Conservation (phyloP, 2,797 vertebrate species). For the Epinephelus awoara region DNA sequence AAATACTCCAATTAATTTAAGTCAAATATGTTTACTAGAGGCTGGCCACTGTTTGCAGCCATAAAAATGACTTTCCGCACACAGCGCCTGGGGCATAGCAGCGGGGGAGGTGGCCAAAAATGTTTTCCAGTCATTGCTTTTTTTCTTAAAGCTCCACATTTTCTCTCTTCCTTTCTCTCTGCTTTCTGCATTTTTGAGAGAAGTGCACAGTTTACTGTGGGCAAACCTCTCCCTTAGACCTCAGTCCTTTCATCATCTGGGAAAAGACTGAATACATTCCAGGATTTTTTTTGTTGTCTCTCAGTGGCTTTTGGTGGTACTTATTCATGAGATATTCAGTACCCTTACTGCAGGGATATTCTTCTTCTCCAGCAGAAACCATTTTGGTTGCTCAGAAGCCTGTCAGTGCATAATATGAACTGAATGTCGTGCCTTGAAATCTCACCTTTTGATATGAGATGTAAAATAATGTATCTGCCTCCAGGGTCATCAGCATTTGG, state of each 20-base stretch:
- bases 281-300: constrained; percentile 9
- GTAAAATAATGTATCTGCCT: neutral
- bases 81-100: neutral
- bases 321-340: constrained; percentile 18
- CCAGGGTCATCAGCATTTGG: neutral
- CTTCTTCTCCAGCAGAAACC: neutral
- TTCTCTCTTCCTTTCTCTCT: neutral
- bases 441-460: constrained; percentile 16
- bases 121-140: neutral
- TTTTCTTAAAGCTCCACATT: neutral
- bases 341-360: neutral
- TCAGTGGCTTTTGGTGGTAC: neutral
- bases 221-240: neutral
- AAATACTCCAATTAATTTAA: neutral
- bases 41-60: neutral
- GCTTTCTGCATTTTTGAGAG: neutral
- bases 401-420: neutral
- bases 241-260: constrained; percentile 26
- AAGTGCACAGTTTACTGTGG: neutral
- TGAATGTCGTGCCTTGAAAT: neutral
- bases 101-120: neutral
- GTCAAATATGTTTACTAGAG: neutral
- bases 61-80: constrained; percentile 38
- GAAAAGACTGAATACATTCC: neutral
- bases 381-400: neutral